Evolutionary conservation across 2,797 vertebrate genomes (phyloP).

Genomic region (Neomorphus geoffroyi): DNA sequence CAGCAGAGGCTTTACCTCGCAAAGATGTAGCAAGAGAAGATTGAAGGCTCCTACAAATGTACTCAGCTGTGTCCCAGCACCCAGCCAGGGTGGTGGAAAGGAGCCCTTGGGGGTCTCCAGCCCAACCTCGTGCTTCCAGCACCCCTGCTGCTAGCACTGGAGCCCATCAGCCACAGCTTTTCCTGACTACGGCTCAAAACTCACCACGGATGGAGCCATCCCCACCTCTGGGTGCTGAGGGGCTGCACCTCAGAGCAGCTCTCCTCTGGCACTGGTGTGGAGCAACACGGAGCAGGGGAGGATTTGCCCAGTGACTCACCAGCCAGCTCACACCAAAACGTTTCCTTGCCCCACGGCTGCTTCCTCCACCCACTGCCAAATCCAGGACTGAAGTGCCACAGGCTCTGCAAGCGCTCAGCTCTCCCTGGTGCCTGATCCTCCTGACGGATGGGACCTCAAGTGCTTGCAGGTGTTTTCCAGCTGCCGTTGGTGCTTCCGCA

Average conservation of each 20-base stretch:
- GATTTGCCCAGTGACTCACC: neutral
- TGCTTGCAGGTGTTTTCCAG: neutral
- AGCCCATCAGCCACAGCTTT: fast-evolving
- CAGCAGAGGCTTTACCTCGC: fast-evolving
- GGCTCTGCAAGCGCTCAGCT: neutral
- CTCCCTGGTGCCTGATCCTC: neutral
- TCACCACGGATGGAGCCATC: fast-evolving
- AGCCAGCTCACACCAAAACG: neutral
- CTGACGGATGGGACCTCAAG: fast-evolving
- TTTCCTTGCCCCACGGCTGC: neutral
- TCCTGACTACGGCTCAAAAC: neutral
- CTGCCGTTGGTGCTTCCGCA: neutral
- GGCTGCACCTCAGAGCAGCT: neutral
- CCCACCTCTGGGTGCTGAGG: fast-evolving
- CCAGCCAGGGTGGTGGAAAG: fast-evolving
- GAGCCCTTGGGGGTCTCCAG: neutral
- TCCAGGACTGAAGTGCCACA: neutral
- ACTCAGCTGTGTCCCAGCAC: neutral
- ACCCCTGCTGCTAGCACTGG: neutral
- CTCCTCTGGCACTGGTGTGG: fast-evolving
- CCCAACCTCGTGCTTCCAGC: neutral
- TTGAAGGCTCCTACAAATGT: neutral
- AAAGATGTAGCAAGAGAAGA: neutral
- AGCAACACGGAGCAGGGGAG: too few relatives aligned
- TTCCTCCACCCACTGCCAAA: conserved; percentile 3